These are phyloP conservation scores for Archaeoteleia sp. DNA, from an alignment of 2,888 invertebrate genomes.

Conservation along the genomic window DNA sequence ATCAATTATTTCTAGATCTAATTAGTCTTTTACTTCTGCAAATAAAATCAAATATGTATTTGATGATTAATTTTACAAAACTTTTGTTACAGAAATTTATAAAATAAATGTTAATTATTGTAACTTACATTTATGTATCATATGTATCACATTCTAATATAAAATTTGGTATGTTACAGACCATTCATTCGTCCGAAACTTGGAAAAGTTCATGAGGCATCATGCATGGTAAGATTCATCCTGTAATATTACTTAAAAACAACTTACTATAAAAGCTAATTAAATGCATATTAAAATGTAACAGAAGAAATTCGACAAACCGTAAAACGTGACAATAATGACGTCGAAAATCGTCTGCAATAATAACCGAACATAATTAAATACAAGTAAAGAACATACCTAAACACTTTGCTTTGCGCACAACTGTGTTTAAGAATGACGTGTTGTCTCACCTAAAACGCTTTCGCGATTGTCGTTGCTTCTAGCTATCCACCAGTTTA, in stretches of 20 bases:
- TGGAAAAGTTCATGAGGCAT: slow-evolving; percentile 97
- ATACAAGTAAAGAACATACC: slow-evolving; percentile 1
- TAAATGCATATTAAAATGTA: slow-evolving; percentile 20
- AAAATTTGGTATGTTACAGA: slow-evolving; percentile 77
- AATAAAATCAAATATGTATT: too few relatives aligned
- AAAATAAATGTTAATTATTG: too few relatives aligned
- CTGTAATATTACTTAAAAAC: slow-evolving; percentile 6
- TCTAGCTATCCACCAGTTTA: slow-evolving; percentile 22
- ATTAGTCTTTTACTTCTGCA: too few relatives aligned
- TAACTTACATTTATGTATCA: too few relatives aligned
- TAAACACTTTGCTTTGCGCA: slow-evolving; percentile 32
- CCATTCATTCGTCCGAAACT: slow-evolving; percentile 97
- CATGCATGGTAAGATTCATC: slow-evolving; percentile 89
- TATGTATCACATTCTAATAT: too few relatives aligned
- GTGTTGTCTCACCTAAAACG: slow-evolving; percentile 28
- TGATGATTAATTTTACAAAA: too few relatives aligned
- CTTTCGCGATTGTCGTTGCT: slow-evolving; percentile 39
- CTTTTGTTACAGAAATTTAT: too few relatives aligned
- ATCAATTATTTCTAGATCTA: too few relatives aligned
- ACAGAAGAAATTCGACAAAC: slow-evolving; percentile 10
- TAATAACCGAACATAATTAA: slow-evolving; percentile 13
- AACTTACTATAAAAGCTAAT: slow-evolving; percentile 10
- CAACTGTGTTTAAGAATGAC: slow-evolving; percentile 31
- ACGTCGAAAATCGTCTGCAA: slow-evolving; percentile 5
- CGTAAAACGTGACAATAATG: slow-evolving; percentile 17